A percentile compares a stretch with the other conserved stretches of the same genome.
phyloP scores from a whole-genome alignment of 2,888 invertebrate genomes.

The Coenonympha glycerion region DNA sequence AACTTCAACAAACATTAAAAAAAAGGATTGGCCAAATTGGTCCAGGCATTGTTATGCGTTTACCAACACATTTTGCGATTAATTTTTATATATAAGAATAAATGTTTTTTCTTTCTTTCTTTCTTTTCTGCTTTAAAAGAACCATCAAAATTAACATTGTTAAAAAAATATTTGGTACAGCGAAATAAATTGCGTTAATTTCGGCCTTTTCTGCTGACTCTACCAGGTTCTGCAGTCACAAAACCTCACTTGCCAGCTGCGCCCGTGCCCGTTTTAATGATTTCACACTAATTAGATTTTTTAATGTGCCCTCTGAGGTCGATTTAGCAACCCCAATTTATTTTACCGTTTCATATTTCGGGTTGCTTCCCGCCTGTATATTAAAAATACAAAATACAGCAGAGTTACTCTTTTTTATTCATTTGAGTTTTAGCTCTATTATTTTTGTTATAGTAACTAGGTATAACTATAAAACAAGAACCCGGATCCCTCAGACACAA shows the following conservation, averaged over 20 bases:
- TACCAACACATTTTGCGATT: too few relatives aligned
- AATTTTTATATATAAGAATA: too few relatives aligned
- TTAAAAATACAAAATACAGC: slow-evolving; percentile 11
- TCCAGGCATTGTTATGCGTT: too few relatives aligned
- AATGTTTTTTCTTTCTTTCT: too few relatives aligned
- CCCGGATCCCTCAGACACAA: too few relatives aligned
- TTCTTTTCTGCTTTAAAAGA: background rate
- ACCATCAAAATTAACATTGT: background rate
- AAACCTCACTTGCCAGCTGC: slow-evolving; percentile 29
- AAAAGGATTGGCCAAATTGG: too few relatives aligned
- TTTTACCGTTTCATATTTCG: slow-evolving; percentile 29
- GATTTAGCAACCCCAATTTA: slow-evolving; percentile 43
- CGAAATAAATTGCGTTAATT: slow-evolving; percentile 4
- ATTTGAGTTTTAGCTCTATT: too few relatives aligned
- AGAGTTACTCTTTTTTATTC: background rate
- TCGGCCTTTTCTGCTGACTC: background rate
- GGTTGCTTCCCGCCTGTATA: slow-evolving; percentile 2
- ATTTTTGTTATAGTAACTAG: too few relatives aligned
- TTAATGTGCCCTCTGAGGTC: slow-evolving; percentile 48
- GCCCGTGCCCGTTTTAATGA: slow-evolving; percentile 46
- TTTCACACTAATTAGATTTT: slow-evolving; percentile 51
- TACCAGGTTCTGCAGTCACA: slow-evolving; percentile 18
- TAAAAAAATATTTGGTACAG: background rate
- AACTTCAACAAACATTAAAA: too few relatives aligned
- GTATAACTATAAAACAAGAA: too few relatives aligned